phyloP scores from a whole-genome alignment of 2,797 vertebrate genomes.

The Enteromius fasciolatus region DNA sequence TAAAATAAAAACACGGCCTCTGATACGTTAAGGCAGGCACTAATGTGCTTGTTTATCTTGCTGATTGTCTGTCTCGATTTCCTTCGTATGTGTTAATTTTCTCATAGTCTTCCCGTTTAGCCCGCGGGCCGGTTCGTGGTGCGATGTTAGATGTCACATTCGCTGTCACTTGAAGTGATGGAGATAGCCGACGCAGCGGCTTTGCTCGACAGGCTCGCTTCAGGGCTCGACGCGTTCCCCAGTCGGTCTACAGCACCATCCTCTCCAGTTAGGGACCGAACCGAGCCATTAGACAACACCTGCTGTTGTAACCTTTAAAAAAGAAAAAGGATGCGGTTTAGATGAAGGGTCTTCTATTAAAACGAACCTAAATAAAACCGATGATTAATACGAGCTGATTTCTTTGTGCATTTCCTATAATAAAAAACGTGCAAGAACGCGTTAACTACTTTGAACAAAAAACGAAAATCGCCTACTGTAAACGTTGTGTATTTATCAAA shows the following conservation, averaged over 20 bases:
- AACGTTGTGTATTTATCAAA: neutral
- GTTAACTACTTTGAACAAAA: neutral
- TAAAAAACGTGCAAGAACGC: neutral
- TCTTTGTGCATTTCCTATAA: neutral
- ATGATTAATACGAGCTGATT: neutral
- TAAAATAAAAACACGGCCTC: constrained; percentile 54
- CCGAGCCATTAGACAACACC: constrained; percentile 89
- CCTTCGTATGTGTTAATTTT: constrained; percentile 60
- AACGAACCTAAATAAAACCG: neutral
- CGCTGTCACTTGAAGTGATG: constrained; percentile 99
- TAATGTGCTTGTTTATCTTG: constrained; percentile 75
- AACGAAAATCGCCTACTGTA: neutral
- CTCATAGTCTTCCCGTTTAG: constrained; percentile 59
- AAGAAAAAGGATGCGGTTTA: constrained; percentile 44
- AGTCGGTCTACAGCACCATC: constrained; percentile 87
- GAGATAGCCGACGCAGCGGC: constrained; percentile 96
- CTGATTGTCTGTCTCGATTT: constrained; percentile 75
- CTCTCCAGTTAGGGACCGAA: constrained; percentile 87
- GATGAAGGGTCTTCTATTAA: neutral
- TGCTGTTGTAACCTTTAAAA: constrained; percentile 93
- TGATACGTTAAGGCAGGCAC: constrained; percentile 78
- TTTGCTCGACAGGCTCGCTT: constrained; percentile 94
- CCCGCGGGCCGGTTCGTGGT: constrained; percentile 38
- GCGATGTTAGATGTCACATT: constrained; percentile 94
- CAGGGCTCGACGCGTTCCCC: constrained; percentile 90